Evolutionary conservation across 2,113 vertebrate genomes (phyloP).

Genomic region (Leptocoma aspasia): DNA sequence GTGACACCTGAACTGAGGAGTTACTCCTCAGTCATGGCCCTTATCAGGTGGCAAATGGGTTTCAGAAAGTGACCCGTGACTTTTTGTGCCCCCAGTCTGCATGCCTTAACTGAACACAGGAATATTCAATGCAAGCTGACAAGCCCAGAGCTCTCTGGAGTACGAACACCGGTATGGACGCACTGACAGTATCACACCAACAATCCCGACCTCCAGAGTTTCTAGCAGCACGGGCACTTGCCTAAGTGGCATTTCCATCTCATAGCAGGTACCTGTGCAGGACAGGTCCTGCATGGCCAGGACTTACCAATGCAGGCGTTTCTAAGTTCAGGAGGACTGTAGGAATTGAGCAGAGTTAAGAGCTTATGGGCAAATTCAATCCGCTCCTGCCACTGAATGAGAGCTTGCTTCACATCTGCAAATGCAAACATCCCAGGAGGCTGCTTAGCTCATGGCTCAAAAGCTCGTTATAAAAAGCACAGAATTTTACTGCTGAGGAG

Average conservation of each 20-base stretch:
- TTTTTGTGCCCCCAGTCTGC: neutral
- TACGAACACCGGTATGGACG: neutral
- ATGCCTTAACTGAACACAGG: neutral
- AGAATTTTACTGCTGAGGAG: neutral
- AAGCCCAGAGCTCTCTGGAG: neutral
- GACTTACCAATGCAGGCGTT: conserved; percentile 93
- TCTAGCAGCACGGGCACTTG: neutral
- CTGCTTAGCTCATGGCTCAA: neutral
- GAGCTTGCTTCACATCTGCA: conserved; percentile 97
- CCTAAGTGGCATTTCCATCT: neutral
- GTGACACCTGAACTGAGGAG: neutral
- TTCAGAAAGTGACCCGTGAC: neutral
- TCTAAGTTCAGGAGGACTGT: conserved; percentile 94
- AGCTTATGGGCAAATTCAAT: conserved; percentile 99
- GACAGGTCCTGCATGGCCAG: neutral
- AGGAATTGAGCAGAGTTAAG: conserved; percentile 98
- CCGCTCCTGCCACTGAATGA: conserved; percentile 99
- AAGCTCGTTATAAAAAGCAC: neutral
- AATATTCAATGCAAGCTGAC: neutral
- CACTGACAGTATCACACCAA: fast-evolving
- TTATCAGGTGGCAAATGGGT: neutral
- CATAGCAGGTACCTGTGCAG: neutral
- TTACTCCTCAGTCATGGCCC: neutral
- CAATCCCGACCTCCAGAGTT: neutral
- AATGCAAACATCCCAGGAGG: conserved; percentile 39